A percentile compares a stretch with the other conserved stretches of the same genome.
Evolutionary conservation across 2,113 vertebrate genomes (phyloP).

Genomic region (Pituophis catenifer): DNA sequence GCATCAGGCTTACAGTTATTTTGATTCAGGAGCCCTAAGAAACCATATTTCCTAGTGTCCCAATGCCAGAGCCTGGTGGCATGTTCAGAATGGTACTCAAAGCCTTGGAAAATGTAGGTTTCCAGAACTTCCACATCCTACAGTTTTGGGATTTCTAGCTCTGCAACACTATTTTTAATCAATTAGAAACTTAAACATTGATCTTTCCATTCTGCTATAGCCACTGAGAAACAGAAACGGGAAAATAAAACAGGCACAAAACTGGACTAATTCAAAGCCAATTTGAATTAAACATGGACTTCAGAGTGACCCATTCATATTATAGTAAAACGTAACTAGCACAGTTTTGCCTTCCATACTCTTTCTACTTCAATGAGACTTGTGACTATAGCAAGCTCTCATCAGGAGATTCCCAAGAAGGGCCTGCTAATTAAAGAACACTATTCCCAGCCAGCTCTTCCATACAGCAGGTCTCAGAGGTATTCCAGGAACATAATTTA

Average conservation of each 20-base stretch:
- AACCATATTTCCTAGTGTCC: background rate
- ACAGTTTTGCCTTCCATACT: background rate
- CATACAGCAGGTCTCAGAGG: background rate
- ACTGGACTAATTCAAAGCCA: background rate
- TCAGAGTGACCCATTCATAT: background rate
- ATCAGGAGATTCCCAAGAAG: slow-evolving; percentile 58
- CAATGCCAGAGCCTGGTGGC: background rate
- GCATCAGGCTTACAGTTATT: background rate
- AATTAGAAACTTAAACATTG: background rate
- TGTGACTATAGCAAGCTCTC: background rate
- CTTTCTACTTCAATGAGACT: background rate
- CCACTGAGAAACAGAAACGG: background rate
- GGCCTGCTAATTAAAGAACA: slow-evolving; percentile 62
- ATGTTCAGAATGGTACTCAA: background rate
- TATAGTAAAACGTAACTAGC: background rate
- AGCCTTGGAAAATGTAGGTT: background rate
- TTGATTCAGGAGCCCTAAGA: background rate
- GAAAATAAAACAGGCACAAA: background rate
- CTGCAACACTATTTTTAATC: background rate
- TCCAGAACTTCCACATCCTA: background rate
- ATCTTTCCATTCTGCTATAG: background rate
- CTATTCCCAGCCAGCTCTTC: slow-evolving; percentile 65
- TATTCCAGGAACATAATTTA: slow-evolving; percentile 40
- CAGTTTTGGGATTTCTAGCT: background rate
- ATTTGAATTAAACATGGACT: background rate